Percentiles rank a stretch among this genome's conserved stretches.
Conservation (phyloP, 2,113 vertebrate genomes). For the Prinia subflava region DNA sequence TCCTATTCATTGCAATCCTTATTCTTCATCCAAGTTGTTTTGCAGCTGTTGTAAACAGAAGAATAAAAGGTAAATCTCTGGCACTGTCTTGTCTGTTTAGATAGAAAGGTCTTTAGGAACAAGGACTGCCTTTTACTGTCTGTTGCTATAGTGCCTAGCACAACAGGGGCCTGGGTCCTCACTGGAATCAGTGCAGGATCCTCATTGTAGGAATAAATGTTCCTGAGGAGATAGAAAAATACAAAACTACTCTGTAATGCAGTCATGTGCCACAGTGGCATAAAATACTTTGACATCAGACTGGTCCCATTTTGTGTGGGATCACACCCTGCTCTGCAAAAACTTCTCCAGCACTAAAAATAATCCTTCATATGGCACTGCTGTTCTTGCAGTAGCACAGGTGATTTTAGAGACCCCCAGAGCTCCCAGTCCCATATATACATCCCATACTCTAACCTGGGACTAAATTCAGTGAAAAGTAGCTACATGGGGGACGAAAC, state of each 20-base stretch:
- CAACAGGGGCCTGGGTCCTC: constrained; percentile 8
- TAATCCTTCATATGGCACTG: background rate
- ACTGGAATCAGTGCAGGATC: background rate
- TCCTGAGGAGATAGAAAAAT: background rate
- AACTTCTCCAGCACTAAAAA: background rate
- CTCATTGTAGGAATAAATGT: background rate
- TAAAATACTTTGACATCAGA: background rate
- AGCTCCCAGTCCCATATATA: background rate
- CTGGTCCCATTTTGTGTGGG: background rate
- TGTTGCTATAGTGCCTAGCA: constrained; percentile 22
- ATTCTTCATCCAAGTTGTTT: background rate
- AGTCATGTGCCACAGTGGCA: background rate
- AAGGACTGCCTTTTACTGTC: background rate
- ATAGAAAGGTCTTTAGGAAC: background rate
- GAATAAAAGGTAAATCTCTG: background rate
- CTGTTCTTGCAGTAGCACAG: background rate
- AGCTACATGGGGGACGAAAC: background rate
- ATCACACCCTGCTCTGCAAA: background rate
- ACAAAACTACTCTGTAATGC: background rate
- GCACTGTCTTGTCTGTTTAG: background rate
- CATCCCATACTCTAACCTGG: background rate
- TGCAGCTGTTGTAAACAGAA: background rate
- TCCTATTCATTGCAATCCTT: background rate
- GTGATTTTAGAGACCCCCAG: background rate
- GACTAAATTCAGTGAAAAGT: background rate